These are phyloP conservation scores for Apantesis nais DNA, from an alignment of 2,888 invertebrate species.

Conservation along the genomic window DNA sequence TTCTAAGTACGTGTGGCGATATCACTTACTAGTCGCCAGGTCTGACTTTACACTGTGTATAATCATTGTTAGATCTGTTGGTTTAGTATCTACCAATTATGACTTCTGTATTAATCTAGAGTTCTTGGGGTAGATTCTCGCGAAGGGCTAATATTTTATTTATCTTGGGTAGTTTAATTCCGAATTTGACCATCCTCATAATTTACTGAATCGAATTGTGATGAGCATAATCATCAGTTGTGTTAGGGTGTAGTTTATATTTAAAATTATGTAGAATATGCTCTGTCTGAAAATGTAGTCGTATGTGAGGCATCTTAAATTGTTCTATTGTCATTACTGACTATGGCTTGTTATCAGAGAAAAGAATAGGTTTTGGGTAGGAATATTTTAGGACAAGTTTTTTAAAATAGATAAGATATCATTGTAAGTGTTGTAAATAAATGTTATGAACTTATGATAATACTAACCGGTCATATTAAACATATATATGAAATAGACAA, in stretches of 20 bases:
- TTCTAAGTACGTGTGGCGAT: too few species aligned
- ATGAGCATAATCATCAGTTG: too few species aligned
- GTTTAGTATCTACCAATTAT: neutral
- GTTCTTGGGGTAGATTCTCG: neutral
- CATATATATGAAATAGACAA: constrained; percentile 67
- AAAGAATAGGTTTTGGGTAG: constrained; percentile 79
- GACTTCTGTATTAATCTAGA: neutral
- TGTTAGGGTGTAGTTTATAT: neutral
- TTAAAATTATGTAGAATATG: neutral
- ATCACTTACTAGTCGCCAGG: constrained; percentile 69
- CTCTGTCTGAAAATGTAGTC: neutral
- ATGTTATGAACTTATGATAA: too few species aligned
- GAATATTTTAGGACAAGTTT: constrained; percentile 81
- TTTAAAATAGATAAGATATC: constrained; percentile 67
- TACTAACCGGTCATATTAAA: too few species aligned
- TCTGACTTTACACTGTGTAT: constrained; percentile 76
- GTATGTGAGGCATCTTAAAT: too few species aligned
- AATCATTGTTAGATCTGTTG: constrained; percentile 51
- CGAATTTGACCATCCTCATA: too few species aligned
- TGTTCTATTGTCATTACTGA: constrained; percentile 54
- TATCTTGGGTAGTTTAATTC: neutral
- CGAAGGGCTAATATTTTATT: neutral
- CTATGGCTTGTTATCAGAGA: too few species aligned
- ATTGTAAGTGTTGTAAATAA: constrained; percentile 64
- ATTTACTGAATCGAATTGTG: too few species aligned